Base-by-base conservation (phyloP, 2,113 vertebrate species). In the Terrapene triunguis region DNA sequence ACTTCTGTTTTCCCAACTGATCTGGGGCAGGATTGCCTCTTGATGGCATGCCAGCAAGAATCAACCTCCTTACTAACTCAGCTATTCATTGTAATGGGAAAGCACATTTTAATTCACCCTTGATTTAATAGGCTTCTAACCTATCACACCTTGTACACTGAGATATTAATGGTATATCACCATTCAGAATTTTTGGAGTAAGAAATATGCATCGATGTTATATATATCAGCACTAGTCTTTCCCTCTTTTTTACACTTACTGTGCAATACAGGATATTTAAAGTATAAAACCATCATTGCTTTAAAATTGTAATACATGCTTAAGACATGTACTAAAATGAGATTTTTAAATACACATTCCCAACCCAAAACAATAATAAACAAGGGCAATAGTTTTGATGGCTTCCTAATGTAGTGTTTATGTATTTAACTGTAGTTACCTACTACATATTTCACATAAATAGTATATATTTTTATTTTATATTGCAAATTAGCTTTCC, bases 401-500 rank as follows among this genome's bases (percentile, higher is more conserved):
- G 19, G 59, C 76, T 53, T 74, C 85, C 38, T 85, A 86, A 95
- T 32, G 10, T 44, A 50, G 24, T 35, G 1, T 85, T 91, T 88
- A 50, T 65, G 7, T 57, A 91, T 88, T 65, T 35, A 27, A 92
- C 54, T 27, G 1, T 32, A 84, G 25, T 78, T 84, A 55, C 1
- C 8, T 87, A 55, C 83, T 47, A 92, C 35, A 1, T 8, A 72
- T 76, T 89, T 82, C 5, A 47, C n/a, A 88, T 65, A 84, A 65
- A 81, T 2, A 42, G 44, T 7, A 57, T 72, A 32, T 81, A 21
- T 16, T 38, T 48, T 65, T 51, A 69, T 84, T 55, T 90, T n/a
- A 89, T 80, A 0, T 54, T 97, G 5, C 32, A 96, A 85, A 84
- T 21, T 35, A 94, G 32, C 1, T 80, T 96, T 94, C 55, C 3